Base-by-base conservation (phyloP, 1,140 invertebrate species). In the Diorhabda sublineata region DNA sequence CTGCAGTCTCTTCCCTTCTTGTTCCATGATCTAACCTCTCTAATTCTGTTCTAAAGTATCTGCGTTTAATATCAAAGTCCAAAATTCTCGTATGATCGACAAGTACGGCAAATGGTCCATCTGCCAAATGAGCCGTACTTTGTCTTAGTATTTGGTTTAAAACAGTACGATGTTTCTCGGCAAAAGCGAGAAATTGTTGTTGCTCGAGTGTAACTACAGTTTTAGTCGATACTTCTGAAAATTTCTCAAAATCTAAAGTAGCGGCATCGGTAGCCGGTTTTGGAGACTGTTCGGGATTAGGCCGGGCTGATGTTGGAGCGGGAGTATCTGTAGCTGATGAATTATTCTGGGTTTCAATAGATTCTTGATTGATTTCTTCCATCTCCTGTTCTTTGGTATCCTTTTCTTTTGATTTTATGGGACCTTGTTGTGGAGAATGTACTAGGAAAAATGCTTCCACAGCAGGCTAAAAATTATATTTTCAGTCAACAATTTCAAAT, bases 361-460 rank as follows among this genome's bases (percentile, higher is more conserved):
- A n/a, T 47, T 62, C 45, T 64, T 66, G 45, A 11, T 26, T 59
- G 56, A 26, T 44, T 45, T 72, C 70, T 64, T 68, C 64, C 41
- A 11, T 47, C 58, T 71, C 67, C 7, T 58, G 8, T 45, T 68
- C 69, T 61, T 67, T 70, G 56, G 70, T 69, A 70, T 71, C 62
- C 6, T 60, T 63, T n/a, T 67, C 64, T 66, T 70, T 70, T 58
- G 56, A 67, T 64, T 58, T 69, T 6, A 78, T 3, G 71, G 78
- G 2, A 74, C 81, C 77, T 77, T 87, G 71, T 69, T 85, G 83
- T 42, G 90, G 88, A 9, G 92, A 92, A 79, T 96, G 93, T 5
- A 96, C 93, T 41, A 95, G 83, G 84, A 96, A 96, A 82, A 96
- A 96, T 26, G 93, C 92, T 80, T 97, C 95, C 6, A 97, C 95